Evolutionary conservation across 2,113 vertebrate species (phyloP).

Genomic region (Plecotus auritus): DNA sequence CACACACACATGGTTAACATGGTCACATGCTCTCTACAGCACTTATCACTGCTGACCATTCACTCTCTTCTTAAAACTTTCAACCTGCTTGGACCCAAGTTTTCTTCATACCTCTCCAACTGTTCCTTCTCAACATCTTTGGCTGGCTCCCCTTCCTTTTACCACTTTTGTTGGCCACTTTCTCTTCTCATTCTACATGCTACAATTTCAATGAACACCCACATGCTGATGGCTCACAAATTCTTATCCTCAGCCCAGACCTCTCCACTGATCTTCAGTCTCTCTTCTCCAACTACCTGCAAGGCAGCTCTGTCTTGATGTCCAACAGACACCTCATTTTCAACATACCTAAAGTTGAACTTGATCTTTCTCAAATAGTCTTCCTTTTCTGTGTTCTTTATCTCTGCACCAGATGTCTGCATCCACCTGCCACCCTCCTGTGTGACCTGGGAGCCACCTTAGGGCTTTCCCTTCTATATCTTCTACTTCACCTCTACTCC

Average conservation of each 20-base stretch:
- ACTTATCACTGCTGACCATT: neutral
- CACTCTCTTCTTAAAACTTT: neutral
- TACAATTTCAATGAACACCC: neutral
- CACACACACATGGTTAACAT: neutral
- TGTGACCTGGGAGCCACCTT: neutral
- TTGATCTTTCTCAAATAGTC: neutral
- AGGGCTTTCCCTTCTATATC: neutral
- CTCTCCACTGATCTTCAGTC: neutral
- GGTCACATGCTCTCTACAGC: neutral
- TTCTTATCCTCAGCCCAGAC: neutral
- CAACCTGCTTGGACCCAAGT: neutral
- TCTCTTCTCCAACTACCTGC: neutral
- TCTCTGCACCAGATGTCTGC: neutral
- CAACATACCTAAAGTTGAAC: neutral
- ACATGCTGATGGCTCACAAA: neutral
- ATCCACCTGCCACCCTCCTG: rapidly evolving
- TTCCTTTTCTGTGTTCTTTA: neutral
- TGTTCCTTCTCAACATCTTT: neutral
- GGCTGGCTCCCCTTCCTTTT: neutral
- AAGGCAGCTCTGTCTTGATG: neutral
- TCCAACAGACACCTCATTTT: neutral
- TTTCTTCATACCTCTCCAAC: neutral
- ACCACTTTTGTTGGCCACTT: neutral
- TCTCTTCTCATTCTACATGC: neutral
- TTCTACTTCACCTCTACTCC: neutral